Conservation (phyloP, 35 echinoderm and acorn worm genomes). For the Anneissia japonica region DNA sequence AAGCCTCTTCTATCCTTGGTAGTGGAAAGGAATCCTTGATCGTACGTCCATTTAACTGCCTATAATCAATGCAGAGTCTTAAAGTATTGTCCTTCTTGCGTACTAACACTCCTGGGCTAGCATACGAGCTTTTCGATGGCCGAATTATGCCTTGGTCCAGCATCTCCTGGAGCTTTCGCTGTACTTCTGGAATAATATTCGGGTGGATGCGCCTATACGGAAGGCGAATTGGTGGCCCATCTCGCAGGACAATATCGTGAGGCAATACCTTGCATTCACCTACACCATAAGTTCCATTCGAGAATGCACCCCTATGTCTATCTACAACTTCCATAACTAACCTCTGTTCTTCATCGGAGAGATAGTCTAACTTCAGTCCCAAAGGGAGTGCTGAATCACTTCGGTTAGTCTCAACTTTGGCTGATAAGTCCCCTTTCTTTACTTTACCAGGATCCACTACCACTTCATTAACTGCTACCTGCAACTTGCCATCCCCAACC, state of each 20-base stretch:
- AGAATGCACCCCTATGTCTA: neutral
- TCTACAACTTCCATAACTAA: neutral
- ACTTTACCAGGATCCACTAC: neutral
- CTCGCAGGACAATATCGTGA: neutral
- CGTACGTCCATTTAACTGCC: constrained; percentile 26
- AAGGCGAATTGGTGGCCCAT: neutral
- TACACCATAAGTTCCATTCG: neutral
- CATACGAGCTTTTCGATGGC: neutral
- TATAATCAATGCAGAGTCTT: constrained; percentile 48
- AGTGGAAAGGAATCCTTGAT: constrained; percentile 5
- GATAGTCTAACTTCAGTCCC: neutral
- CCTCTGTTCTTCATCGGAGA: neutral
- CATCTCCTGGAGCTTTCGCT: neutral
- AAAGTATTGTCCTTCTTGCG: constrained; percentile 30
- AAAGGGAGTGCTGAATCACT: neutral
- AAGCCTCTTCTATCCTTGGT: constrained; percentile 38
- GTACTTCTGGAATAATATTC: neutral
- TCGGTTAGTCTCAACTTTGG: neutral
- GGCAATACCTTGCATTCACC: neutral
- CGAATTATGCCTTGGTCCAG: neutral
- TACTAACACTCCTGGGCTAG: constrained; percentile 1
- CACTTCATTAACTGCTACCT: neutral
- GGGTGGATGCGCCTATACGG: neutral
- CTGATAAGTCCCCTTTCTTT: neutral
- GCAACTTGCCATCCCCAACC: neutral